Base-by-base conservation (phyloP, 2,888 invertebrate genomes). In the Platerodrilus igneus region DNA sequence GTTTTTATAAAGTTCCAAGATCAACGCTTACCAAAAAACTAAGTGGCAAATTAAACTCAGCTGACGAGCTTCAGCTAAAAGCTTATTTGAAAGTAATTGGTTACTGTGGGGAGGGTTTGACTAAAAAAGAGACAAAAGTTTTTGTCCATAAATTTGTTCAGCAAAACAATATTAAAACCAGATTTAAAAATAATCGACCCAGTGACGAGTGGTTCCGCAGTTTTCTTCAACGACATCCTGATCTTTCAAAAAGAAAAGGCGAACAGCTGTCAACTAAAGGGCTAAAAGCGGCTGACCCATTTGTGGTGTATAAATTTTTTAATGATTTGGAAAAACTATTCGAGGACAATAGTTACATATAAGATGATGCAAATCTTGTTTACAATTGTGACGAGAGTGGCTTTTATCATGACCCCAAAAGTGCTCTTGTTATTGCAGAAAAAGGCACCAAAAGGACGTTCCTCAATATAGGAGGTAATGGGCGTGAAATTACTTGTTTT, bases 321-420 rank as follows among this genome's bases (percentile, higher is more conserved):
- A 16, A 23, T 14, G 15, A 32, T 21, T 32, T 32, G 9, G 13
- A 32, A 15, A 32, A 32, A 22, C 15, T 32, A 10, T 32, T 21
- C 9, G 5, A 22, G 9, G 14, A 9, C 19, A 9, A 21, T 17
- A 4, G 8, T 13, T 23, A 23, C 7, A 23, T 17, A n/a, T 8
- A 33, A 33, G 11, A 33, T 10, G 33, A 33, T 9, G 16, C 13
- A 16, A 33, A 25, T 4, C 11, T 33, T 8, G 11, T 33, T 10
- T 33, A 14, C 15, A 23, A 16, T 22, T 33, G 22, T 21, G 33
- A 33, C 17, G 33, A 33, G 23, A 23, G 23, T 17, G 33, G 10
- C 3, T 33, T 33, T 16, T 23, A 10, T 8, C 33, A 22, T 22
- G n/a, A n/a, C n/a, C n/a, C n/a, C n/a, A n/a, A n/a, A n/a, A n/a